These are phyloP conservation scores for Cherax quadricarinatus DNA, from an alignment of 1,140 invertebrate genomes.

Conservation along the genomic window DNA sequence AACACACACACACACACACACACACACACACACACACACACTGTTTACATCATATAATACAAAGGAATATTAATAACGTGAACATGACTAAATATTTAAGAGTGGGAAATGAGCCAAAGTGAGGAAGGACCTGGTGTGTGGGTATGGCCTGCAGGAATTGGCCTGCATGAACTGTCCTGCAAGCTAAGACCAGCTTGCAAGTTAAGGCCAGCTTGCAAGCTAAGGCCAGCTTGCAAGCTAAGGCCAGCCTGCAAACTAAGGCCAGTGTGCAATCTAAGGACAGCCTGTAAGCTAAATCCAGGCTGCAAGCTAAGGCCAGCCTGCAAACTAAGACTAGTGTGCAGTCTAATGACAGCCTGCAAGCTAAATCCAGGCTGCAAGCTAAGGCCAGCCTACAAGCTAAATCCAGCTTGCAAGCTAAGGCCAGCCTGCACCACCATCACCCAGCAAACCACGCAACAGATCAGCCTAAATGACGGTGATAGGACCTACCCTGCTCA, in stretches of 20 bases:
- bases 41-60: no score
- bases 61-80: no score
- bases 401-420: not conserved
- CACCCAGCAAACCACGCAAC: not conserved
- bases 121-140: no score
- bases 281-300: not conserved
- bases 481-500: slow-evolving; percentile 45
- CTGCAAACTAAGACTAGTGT: no score
- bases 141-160: no score
- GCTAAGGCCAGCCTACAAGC: not conserved
- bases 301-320: not conserved
- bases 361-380: not conserved
- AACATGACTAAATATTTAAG: no score
- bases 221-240: not conserved
- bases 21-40: no score
- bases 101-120: no score
- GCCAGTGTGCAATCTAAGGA: not conserved
- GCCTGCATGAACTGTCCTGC: not conserved
- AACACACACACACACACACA: no score
- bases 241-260: not conserved
- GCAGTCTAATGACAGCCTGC: not conserved
- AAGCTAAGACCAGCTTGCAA: not conserved
- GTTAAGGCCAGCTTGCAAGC: no score
- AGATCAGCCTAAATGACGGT: slow-evolving; percentile 14
- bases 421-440: not conserved